Conservation (phyloP, 2,797 vertebrate species). For the Taenioides sp. region DNA sequence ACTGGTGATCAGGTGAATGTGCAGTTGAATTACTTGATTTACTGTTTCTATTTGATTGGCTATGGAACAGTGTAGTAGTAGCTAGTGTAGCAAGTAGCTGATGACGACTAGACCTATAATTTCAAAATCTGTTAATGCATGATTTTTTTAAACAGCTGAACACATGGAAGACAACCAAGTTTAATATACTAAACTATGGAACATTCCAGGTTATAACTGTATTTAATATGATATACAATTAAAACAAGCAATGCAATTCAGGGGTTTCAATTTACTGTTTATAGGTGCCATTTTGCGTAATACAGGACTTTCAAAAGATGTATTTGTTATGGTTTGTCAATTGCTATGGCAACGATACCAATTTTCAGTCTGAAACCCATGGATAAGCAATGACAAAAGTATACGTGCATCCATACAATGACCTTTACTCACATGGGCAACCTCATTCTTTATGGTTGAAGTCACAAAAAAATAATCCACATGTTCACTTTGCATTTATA, state of each 20-base stretch:
- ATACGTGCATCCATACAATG: background rate
- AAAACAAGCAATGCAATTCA: background rate
- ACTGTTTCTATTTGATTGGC: background rate
- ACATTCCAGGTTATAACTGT: background rate
- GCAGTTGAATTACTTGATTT: background rate
- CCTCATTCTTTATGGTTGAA: background rate
- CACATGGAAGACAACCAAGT: background rate
- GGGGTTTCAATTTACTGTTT: no score
- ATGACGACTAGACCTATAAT: no score
- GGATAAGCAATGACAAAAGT: background rate
- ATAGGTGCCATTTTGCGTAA: no score
- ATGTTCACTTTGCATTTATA: constrained; percentile 1
- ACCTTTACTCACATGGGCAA: background rate
- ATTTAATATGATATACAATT: no score
- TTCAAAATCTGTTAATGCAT: background rate
- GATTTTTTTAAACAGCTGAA: no score
- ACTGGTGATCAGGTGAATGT: background rate
- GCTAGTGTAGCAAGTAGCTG: no score
- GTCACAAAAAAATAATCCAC: background rate
- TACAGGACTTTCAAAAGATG: no score
- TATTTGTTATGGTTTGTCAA: background rate
- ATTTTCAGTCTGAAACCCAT: background rate
- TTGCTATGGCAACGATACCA: background rate
- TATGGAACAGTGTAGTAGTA: background rate
- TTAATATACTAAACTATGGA: background rate